Percentiles rank a stretch among this genome's conserved stretches.
Conservation (phyloP, 2,888 invertebrate species). For the Netelia fuscicornis region DNA sequence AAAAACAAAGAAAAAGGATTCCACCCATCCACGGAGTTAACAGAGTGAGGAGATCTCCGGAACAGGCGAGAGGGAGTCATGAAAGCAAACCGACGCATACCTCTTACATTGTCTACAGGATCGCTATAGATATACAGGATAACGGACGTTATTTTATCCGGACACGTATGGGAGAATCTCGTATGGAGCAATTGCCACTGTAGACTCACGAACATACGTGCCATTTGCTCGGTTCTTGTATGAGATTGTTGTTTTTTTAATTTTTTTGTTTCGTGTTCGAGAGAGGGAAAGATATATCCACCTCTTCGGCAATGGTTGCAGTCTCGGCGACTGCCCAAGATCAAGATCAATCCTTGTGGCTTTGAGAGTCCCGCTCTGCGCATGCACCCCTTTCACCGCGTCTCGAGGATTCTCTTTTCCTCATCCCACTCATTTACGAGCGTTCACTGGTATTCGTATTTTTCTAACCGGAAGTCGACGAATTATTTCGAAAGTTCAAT, state of each 20-base stretch:
- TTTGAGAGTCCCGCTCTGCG: not conserved
- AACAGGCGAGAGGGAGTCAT: slow-evolving; percentile 41
- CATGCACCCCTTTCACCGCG: slow-evolving; percentile 51
- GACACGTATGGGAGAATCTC: slow-evolving; percentile 62
- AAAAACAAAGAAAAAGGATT: slow-evolving; percentile 25
- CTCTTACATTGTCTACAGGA: not conserved
- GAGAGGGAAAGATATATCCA: slow-evolving; percentile 59
- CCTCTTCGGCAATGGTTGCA: slow-evolving; percentile 15
- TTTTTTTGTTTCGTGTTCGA: not conserved
- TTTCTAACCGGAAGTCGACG: not conserved
- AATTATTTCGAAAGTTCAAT: slow-evolving; percentile 5
- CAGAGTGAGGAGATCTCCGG: slow-evolving; percentile 14
- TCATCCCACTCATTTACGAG: not conserved
- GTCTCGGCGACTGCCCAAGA: slow-evolving; percentile 76
- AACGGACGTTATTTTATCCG: slow-evolving; percentile 74
- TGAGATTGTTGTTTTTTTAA: not conserved
- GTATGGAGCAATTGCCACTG: slow-evolving; percentile 68
- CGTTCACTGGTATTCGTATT: not conserved
- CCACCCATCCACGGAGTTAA: slow-evolving; percentile 24
- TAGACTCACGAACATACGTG: not conserved
- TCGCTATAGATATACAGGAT: slow-evolving; percentile 72
- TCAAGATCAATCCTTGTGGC: slow-evolving; percentile 74
- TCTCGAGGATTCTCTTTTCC: not conserved
- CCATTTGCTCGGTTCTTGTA: not conserved
- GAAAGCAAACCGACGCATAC: slow-evolving; percentile 16